phyloP scores from a whole-genome alignment of 2,797 vertebrate species.

The Spinibarbus caldwelli region DNA sequence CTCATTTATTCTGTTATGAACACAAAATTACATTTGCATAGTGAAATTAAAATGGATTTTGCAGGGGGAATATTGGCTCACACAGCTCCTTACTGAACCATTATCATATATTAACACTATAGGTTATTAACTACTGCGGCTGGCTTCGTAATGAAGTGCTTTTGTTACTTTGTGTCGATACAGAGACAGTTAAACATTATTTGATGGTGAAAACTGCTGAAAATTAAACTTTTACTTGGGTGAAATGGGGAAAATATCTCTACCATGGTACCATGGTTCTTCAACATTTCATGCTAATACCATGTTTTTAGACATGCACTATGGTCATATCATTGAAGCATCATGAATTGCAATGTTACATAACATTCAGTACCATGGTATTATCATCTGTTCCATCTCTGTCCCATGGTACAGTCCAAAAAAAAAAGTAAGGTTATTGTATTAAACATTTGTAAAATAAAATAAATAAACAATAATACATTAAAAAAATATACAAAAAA shows the following conservation, averaged over 20 bases:
- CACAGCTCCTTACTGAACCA: conserved; percentile 53
- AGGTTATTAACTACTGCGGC: conserved; percentile 58
- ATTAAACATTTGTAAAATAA: too few species aligned
- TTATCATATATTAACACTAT: conserved; percentile 63
- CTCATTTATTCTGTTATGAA: conserved; percentile 40
- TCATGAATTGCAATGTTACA: not conserved
- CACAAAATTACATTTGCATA: conserved; percentile 56
- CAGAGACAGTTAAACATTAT: conserved; percentile 25
- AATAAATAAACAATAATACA: too few species aligned
- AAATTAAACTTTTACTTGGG: conserved; percentile 10
- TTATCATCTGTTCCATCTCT: too few species aligned
- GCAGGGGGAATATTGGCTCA: conserved; percentile 48
- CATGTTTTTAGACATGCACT: not conserved
- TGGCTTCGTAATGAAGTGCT: conserved; percentile 59
- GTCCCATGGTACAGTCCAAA: too few species aligned
- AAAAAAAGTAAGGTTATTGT: too few species aligned
- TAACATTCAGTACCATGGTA: not conserved
- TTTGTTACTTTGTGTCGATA: conserved; percentile 53
- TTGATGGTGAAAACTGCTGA: conserved; percentile 14
- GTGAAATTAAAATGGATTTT: conserved; percentile 63
- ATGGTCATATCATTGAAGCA: not conserved
- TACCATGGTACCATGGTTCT: not conserved
- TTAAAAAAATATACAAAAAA: too few species aligned
- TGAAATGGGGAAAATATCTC: not conserved
- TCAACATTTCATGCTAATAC: too few species aligned